Evolutionary conservation across 1,140 invertebrate genomes (phyloP), one percentile per base, ranked within the genome.

Genomic region (Drosophila kohkoa): DNA sequence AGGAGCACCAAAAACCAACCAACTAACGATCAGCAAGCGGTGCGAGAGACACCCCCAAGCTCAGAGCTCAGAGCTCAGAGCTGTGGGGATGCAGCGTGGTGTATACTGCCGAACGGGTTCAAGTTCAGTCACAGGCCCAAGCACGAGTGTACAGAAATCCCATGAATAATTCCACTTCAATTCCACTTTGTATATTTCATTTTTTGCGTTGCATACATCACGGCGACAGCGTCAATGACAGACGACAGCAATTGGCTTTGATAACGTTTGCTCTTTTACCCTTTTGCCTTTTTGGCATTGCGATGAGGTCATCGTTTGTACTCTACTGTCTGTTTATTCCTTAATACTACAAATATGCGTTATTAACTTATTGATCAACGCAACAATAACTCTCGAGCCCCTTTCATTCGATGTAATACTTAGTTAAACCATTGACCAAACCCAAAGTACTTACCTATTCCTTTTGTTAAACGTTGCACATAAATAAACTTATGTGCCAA

Each of bases 111-210:
- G 32, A 41, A n/a, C 10, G 30, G 58, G 57, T 20, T 63, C 15
- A 51, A 69, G 35, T 48, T 49, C 58, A 43, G 63, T 41, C 64
- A 46, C 25, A 75, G 43, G 46, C 59, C 41, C 38, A 43, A 55
- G 25, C 13, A 43, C 52, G 28, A 51, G 41, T 45, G 13, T 32
- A 71, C 32, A 70, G 52, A 75, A 81, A 77, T 70, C 77, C 83
- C 77, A 88, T 88, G 83, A 88, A 88, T 88, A 88, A 88, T 88
- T 88, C 85, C 81, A 83, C 79, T 87, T 82, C 82, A 87, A 87
- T 88, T 88, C 54, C 82, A 87, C 85, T 83, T 86, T 88, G 80
- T 88, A 78, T 80, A 80, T 88, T 88, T 87, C 77, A 88, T 87
- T 83, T 25, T 87, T 88, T 87, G 76, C 69, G 73, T 75, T 71